These are phyloP conservation scores for Brevimyrus niger DNA, from an alignment of 2,113 vertebrate species.

Conservation along the genomic window DNA sequence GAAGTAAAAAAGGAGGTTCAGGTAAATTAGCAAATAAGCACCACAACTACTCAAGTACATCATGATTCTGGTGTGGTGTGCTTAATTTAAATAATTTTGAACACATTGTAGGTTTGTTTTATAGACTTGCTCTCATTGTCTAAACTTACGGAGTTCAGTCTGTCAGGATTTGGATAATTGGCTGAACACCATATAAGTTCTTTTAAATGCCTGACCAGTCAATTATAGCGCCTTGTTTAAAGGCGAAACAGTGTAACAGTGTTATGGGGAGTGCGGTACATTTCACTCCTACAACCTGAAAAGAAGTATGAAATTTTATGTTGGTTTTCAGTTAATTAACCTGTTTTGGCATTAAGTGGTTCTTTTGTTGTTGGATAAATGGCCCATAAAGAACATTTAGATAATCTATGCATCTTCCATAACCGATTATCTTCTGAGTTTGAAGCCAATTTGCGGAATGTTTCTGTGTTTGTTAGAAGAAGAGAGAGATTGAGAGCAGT, in stretches of 20 bases:
- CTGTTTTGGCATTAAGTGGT: neutral
- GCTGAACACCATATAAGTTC: neutral
- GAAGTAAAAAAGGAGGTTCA: neutral
- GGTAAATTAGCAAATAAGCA: neutral
- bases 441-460: neutral
- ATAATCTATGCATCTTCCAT: neutral
- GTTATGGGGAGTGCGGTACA: neutral
- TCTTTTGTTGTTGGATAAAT: neutral
- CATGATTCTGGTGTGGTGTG: neutral
- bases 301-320: neutral
- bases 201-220: neutral
- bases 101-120: neutral
- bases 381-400: neutral
- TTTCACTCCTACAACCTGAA: neutral
- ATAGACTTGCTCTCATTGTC: neutral
- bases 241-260: neutral
- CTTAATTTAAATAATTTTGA: neutral
- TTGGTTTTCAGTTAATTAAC: neutral
- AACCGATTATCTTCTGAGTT: neutral
- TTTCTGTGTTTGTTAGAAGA: neutral
- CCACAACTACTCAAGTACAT: neutral
- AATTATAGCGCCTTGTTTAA: neutral
- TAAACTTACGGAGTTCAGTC: neutral
- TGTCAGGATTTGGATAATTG: neutral
- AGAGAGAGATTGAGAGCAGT: neutral